Base-by-base conservation (phyloP, 1,140 invertebrate species). In the Brachionus rubens region DNA sequence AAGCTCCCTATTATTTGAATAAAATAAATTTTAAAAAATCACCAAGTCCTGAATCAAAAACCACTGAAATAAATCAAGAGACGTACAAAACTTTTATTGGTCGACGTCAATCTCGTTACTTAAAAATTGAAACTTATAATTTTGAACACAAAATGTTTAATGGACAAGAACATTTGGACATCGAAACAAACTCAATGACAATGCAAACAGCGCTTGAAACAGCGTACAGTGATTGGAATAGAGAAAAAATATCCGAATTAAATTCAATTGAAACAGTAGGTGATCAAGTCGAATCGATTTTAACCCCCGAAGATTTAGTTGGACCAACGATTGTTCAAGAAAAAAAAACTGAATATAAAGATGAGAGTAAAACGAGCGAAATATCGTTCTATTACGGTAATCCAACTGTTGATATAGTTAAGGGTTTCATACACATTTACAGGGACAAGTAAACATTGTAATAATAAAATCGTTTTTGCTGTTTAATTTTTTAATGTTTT, bases 371-470 rank as follows among this genome's bases (percentile, higher is more conserved):
- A 10, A 54, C 68, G 14, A 40, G 26, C 19, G 50, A 54, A 24
- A 82, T 88, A 28, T 80, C 82, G 67, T 98, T 97, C 85, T 91
- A 92, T 77, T 96, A 91, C 81, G 96, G 96, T 1, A 99, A 98
- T 88, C 95, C 95, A 9, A 91, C 92, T 81, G 93, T 97, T 6
- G 96, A 99, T 87, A 89, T 94, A 33, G 96, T 93, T 0, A 95
- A 94, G 84, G 96, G 96, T 52, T 91, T 98, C 54, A 86, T 99
- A 24, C 95, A 98, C 88, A 86, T 98, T 0, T 97, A 94, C 82
- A 96, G 96, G 85, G 93, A 96, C 85, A 93, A 94, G 84, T 86
- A 77, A 70, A 79, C 43, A 4, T 21, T 21, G 40, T 7, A 2
- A 43, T 46, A 24, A 43, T n/a, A n/a, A n/a, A n/a, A n/a, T n/a